phyloP scores from a whole-genome alignment of 2,113 vertebrate genomes.

The Indicator maculatus region DNA sequence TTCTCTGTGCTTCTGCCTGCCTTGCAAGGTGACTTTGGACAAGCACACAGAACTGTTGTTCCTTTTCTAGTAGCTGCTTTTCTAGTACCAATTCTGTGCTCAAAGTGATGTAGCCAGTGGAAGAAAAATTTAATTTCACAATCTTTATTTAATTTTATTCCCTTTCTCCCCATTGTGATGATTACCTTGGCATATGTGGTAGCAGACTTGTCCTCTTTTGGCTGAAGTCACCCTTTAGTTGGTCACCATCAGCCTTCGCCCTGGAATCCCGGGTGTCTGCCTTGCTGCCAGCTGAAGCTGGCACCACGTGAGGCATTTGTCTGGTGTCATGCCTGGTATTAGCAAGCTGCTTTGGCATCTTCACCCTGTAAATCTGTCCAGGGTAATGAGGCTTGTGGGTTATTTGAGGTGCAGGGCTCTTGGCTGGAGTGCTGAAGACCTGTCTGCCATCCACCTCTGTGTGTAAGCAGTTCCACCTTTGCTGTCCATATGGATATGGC shows the following conservation, averaged over 20 bases:
- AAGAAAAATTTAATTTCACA: neutral
- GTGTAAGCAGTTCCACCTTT: neutral
- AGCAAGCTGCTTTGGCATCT: conserved; percentile 39
- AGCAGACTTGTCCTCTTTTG: neutral
- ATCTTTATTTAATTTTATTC: neutral
- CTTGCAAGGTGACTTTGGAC: neutral
- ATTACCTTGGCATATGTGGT: neutral
- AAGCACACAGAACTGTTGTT: neutral
- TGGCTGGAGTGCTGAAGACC: neutral
- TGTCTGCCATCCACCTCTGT: neutral
- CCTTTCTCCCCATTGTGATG: neutral
- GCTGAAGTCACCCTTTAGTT: neutral
- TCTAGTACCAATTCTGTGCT: neutral
- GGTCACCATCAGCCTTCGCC: neutral
- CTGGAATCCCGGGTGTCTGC: neutral
- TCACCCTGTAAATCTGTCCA: conserved; percentile 9
- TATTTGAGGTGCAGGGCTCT: conserved; percentile 34
- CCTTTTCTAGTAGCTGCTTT: neutral
- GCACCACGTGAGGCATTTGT: conserved; percentile 43
- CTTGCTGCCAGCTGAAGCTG: neutral
- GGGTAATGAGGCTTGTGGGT: conserved; percentile 28
- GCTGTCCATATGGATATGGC: neutral
- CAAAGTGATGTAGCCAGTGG: neutral
- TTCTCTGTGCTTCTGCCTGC: neutral
- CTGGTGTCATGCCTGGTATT: conserved; percentile 23